Percentiles rank a stretch among this genome's conserved stretches.
phyloP scores from a whole-genome alignment of 1,140 invertebrate species.

The Solenopsis invicta region DNA sequence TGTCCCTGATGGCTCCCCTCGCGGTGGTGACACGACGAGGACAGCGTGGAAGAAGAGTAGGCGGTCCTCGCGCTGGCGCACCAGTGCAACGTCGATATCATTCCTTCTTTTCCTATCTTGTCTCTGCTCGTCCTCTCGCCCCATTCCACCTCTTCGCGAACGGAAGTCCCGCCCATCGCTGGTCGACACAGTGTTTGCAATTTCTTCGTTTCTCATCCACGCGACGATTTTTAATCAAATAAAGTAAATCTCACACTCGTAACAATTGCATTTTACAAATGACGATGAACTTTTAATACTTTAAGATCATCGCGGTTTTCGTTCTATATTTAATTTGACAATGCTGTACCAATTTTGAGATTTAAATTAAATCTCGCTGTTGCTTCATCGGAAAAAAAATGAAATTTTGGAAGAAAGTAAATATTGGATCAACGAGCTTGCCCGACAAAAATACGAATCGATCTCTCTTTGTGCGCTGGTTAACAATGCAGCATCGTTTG shows the following conservation, averaged over 20 bases:
- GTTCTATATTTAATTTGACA: neutral
- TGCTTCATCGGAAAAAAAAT: constrained; percentile 57
- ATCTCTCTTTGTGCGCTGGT: constrained; percentile 69
- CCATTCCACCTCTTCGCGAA: constrained; percentile 66
- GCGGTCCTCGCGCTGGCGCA: constrained; percentile 83
- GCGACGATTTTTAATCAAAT: neutral
- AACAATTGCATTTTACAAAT: neutral
- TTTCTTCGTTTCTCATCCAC: neutral
- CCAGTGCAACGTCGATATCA: constrained; percentile 69
- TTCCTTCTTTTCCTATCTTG: constrained; percentile 78
- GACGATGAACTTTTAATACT: neutral
- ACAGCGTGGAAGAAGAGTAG: constrained; percentile 71
- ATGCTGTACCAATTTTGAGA: neutral
- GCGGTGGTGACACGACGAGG: constrained; percentile 27
- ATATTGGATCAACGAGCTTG: constrained; percentile 56
- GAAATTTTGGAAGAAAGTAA: constrained; percentile 56
- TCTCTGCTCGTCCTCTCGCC: constrained; percentile 81
- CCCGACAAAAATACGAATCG: constrained; percentile 62
- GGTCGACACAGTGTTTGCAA: constrained; percentile 32
- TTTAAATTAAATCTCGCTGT: constrained; percentile 31
- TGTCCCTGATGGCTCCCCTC: constrained; percentile 45
- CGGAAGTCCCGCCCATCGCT: constrained; percentile 79
- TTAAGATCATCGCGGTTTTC: neutral
- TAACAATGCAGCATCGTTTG: constrained; percentile 74
- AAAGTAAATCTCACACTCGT: neutral